phyloP scores from a whole-genome alignment of 2,888 invertebrate genomes.

The Graphium colonna region DNA sequence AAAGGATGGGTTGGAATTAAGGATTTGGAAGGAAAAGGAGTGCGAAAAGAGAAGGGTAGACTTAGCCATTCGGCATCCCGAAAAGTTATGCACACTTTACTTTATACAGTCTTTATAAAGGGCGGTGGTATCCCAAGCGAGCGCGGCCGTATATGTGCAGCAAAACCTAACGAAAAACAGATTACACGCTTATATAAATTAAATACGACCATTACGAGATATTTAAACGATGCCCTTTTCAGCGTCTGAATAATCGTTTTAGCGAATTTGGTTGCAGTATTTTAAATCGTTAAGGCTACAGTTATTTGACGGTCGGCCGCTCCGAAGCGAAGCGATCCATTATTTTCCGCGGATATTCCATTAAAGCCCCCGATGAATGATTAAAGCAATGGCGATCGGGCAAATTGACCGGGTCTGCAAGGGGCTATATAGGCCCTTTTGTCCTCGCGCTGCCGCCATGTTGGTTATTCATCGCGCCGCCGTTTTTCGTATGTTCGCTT shows the following conservation, averaged over 20 bases:
- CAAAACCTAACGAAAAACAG: neutral
- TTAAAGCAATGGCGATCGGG: constrained; percentile 21
- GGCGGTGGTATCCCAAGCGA: no score
- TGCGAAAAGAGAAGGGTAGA: no score
- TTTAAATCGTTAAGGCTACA: no score
- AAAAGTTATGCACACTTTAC: no score
- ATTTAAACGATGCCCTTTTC: neutral
- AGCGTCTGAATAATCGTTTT: neutral
- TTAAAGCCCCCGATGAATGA: constrained; percentile 24
- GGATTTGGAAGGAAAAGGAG: no score
- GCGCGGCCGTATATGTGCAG: no score
- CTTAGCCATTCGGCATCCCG: no score
- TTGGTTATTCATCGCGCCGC: constrained; percentile 19
- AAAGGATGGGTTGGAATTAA: no score
- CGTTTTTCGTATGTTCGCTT: constrained; percentile 9
- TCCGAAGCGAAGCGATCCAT: constrained; percentile 18
- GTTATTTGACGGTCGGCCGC: no score
- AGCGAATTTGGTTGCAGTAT: neutral
- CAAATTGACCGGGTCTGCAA: constrained; percentile 18
- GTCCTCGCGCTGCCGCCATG: constrained; percentile 5
- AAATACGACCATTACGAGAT: no score
- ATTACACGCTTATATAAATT: no score
- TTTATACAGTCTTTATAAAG: no score
- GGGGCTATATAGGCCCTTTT: constrained; percentile 15
- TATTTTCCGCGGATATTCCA: constrained; percentile 21